phyloP scores from a whole-genome alignment of 2,888 invertebrate species.

The Agonopterix subpropinquella region DNA sequence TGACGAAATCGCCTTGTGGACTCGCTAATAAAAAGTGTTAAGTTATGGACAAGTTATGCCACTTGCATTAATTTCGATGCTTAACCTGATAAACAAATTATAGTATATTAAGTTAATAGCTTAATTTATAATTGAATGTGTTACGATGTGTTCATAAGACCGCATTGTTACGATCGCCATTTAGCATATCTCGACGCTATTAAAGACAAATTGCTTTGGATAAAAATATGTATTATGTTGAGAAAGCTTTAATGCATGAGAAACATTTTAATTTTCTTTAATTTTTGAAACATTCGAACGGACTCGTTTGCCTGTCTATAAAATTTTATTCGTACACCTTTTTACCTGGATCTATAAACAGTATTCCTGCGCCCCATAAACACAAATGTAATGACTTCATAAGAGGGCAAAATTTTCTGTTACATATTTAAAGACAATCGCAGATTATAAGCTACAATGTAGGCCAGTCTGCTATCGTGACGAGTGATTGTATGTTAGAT shows the following conservation, averaged over 20 bases:
- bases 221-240: constrained; percentile 28
- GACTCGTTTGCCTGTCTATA: constrained; percentile 34
- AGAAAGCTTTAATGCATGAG: constrained; percentile 9
- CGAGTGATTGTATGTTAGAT: background rate
- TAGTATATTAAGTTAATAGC: constrained; percentile 73
- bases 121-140: constrained; percentile 74
- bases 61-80: constrained; percentile 75
- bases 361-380: constrained; percentile 27
- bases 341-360: constrained; percentile 28
- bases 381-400: constrained; percentile 4
- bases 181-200: constrained; percentile 40
- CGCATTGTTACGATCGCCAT: constrained; percentile 58
- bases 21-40: constrained; percentile 73
- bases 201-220: constrained; percentile 53
- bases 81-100: constrained; percentile 76
- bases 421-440: constrained; percentile 10
- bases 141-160: constrained; percentile 64
- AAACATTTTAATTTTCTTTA: constrained; percentile 40
- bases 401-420: constrained; percentile 10
- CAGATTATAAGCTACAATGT: constrained; percentile 13
- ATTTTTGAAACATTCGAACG: constrained; percentile 30
- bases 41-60: constrained; percentile 73
- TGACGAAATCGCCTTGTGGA: constrained; percentile 69
- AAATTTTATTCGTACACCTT: constrained; percentile 39
- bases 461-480: constrained; percentile 25